phyloP scores from a whole-genome alignment of 1,140 invertebrate genomes.

The Halesus radiatus region DNA sequence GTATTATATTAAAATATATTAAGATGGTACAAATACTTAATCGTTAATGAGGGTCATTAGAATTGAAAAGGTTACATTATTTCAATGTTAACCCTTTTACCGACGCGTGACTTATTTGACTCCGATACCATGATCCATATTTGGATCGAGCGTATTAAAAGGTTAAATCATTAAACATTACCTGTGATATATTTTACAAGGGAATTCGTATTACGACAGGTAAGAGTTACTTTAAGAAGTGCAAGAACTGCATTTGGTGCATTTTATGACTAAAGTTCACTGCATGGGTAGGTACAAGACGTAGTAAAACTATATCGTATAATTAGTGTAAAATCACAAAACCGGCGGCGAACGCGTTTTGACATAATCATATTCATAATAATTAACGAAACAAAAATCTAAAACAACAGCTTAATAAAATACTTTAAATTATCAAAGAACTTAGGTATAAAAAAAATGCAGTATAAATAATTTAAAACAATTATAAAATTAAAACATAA shows the following conservation, averaged over 20 bases:
- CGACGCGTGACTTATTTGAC: no score
- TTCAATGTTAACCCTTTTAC: neutral
- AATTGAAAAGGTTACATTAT: neutral
- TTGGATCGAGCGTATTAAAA: no score
- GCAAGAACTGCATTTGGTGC: slow-evolving; percentile 29
- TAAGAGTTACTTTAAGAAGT: slow-evolving; percentile 1
- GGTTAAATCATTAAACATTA: no score
- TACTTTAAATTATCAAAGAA: slow-evolving; percentile 38
- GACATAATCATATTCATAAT: no score
- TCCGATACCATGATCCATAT: no score
- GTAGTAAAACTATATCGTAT: neutral
- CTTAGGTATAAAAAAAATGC: slow-evolving; percentile 1
- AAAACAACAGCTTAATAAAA: slow-evolving; percentile 40
- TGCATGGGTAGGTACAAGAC: slow-evolving; percentile 8
- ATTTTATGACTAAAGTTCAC: slow-evolving; percentile 27
- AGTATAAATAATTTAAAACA: slow-evolving; percentile 30
- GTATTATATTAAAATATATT: slow-evolving; percentile 2
- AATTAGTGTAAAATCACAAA: no score
- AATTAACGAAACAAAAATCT: slow-evolving; percentile 28
- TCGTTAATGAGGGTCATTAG: neutral
- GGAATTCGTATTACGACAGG: neutral
- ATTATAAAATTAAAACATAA: slow-evolving; percentile 19
- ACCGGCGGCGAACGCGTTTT: no score
- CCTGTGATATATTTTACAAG: neutral
- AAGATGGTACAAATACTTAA: neutral